Base-by-base conservation (phyloP, 1,140 invertebrate genomes). In the Apis cerana region DNA sequence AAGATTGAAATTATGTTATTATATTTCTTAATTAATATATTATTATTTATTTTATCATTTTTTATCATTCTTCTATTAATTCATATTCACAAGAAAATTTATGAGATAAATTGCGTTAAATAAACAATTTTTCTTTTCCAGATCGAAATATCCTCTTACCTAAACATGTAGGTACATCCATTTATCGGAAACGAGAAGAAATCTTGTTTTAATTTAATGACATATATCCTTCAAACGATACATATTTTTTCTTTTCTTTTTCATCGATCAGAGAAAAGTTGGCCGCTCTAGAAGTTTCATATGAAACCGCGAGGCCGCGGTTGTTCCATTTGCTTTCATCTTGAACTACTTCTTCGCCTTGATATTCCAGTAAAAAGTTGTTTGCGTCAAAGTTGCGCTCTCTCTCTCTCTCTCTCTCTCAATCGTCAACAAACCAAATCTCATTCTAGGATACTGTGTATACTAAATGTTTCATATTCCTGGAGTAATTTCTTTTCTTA, bases 261-360 rank as follows among this genome's bases (percentile, higher is more conserved):
- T 17, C 27, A 65, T 65, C 50, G 61, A 76, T 76, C 50, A 65
- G 19, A 76, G 13, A 23, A 43, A 75, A 75, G 61, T 76, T 65
- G 19, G 13, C 62, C 9, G 50, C 48, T 62, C 12, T 50, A 76
- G 19, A 54, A 65, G 75, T 76, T 76, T 76, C 59, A 76, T 76
- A 76, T 76, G 61, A 76, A 65, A 76, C 61, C 61, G 23, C 23
- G 23, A 33, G 19, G 11, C 21, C 23, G 23, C 74, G 19, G 50
- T 65, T 43, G 61, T 65, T 76, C 75, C 75, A 76, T 76, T 76
- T 76, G 75, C 61, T 76, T 76, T 65, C 75, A 76, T 76, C 75
- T 76, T 54, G 61, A 76, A 76, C 75, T 76, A 76, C 75, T 76
- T 76, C 75, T 76, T 65, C 75, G 33, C 19, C 61, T 23, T 33